A percentile compares a stretch with the other conserved stretches of the same genome.
Evolutionary conservation across 2,888 invertebrate genomes (phyloP).

Genomic region (Auanema sp.): DNA sequence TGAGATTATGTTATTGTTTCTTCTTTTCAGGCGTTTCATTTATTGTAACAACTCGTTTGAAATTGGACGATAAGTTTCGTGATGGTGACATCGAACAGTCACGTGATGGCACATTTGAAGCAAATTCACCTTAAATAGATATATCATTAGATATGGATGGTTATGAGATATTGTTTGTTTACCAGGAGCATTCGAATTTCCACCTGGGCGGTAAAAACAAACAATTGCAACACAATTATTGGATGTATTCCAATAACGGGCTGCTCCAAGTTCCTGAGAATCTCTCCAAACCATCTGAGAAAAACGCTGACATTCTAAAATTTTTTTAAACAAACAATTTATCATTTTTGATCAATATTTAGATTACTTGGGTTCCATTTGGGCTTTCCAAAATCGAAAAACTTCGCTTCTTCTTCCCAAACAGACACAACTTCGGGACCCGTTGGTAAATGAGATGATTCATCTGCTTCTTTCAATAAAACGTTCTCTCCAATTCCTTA

Average conservation of each 20-base stretch:
- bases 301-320: conserved; percentile 61
- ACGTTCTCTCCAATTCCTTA: conserved; percentile 62
- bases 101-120: conserved; percentile 52
- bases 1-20: not conserved
- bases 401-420: conserved; percentile 58
- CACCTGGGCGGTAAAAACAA: conserved; percentile 61
- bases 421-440: conserved; percentile 56
- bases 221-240: conserved; percentile 62
- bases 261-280: conserved; percentile 42
- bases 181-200: conserved; percentile 62
- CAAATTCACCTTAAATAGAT: conserved; percentile 49
- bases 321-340: conserved; percentile 6
- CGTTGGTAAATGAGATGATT: conserved; percentile 59
- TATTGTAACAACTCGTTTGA: conserved; percentile 55
- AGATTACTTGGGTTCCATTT: conserved; percentile 57
- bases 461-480: conserved; percentile 43
- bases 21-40: conserved; percentile 17
- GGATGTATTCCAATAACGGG: conserved; percentile 58
- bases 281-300: conserved; percentile 63
- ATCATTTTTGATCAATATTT: not conserved
- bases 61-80: conserved; percentile 43
- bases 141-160: not conserved
- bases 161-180: not conserved
- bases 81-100: conserved; percentile 52
- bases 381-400: conserved; percentile 59